Evolutionary conservation across 2,797 vertebrate genomes (phyloP), one percentile per base, ranked within the genome.

Genomic region (Leptodactylus fallax): DNA sequence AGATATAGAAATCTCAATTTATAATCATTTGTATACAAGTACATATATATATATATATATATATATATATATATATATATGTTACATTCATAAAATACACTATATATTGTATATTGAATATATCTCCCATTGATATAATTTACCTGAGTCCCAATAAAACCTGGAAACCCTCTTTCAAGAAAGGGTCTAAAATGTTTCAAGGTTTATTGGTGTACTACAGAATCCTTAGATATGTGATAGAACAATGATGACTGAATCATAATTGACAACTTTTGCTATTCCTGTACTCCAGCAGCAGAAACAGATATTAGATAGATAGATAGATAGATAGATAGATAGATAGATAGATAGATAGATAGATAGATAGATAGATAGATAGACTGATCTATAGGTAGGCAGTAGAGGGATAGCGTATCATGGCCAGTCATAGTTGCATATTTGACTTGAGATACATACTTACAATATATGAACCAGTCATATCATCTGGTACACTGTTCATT

Each of bases 341-440:
- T 36, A n/a, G 71, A 72, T 71, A 45, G 69, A 71, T 71, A 71
- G 69, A 71, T 71, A 71, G 69, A 45, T 71, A 71, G 27, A 69
- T 71, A 45, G 63, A 65, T 71, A 69, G 69, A 71, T 47, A 72
- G 36, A 71, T 71, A 45, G 36, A n/a, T 49, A 47, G 71, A 49
- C n/a, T n/a, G n/a, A n/a, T n/a, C n/a, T n/a, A n/a, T n/a, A n/a
- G n/a, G n/a, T n/a, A n/a, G n/a, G n/a, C 27, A 45, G 69, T 36
- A 71, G 25, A 36, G 9, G 17, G 0, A 47, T 47, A 47, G 9
- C 10, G 36, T 74, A 21, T 74, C 0, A 47, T 47, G 47, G 17
- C 19, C 36, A 19, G 17, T 21, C 71, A 74, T 47, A 74, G 71
- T 74, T 21, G 71, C 71, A 74, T 74, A 74, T 19, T 72, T 47